A percentile compares a stretch with the other conserved stretches of the same genome.
Evolutionary conservation across 2,797 vertebrate species (phyloP).

Genomic region (Sarcoramphus papa): DNA sequence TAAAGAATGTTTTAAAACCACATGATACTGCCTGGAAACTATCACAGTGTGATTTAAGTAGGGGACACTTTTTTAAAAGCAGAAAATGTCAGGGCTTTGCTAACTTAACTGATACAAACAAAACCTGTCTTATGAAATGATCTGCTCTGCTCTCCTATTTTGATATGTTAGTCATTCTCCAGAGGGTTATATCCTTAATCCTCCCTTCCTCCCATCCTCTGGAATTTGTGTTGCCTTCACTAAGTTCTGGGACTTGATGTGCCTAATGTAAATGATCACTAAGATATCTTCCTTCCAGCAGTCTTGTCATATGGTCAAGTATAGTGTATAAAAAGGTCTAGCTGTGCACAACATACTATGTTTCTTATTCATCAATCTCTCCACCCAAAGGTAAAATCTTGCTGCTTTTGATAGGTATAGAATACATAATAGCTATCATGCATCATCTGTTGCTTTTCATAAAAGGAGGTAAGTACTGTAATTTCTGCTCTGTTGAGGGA

Average conservation of each 20-base stretch:
- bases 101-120: neutral
- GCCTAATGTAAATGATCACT: neutral
- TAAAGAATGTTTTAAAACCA: neutral
- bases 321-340: neutral
- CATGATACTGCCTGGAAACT: neutral
- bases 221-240: neutral
- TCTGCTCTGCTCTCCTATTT: neutral
- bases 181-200: neutral
- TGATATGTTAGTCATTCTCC: neutral
- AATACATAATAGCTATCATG: neutral
- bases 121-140: neutral
- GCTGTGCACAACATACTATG: neutral
- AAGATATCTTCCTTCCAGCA: neutral
- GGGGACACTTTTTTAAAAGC: neutral
- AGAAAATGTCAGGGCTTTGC: neutral
- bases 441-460: slow-evolving; percentile 23
- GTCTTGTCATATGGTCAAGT: neutral
- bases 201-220: neutral
- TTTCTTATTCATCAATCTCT: neutral
- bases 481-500: slow-evolving; percentile 37
- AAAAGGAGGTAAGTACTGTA: neutral
- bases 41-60: neutral
- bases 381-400: neutral
- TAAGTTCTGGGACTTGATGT: neutral
- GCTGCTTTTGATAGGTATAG: neutral